Conservation (phyloP, 2,797 vertebrate genomes). For the Cygnus olor region DNA sequence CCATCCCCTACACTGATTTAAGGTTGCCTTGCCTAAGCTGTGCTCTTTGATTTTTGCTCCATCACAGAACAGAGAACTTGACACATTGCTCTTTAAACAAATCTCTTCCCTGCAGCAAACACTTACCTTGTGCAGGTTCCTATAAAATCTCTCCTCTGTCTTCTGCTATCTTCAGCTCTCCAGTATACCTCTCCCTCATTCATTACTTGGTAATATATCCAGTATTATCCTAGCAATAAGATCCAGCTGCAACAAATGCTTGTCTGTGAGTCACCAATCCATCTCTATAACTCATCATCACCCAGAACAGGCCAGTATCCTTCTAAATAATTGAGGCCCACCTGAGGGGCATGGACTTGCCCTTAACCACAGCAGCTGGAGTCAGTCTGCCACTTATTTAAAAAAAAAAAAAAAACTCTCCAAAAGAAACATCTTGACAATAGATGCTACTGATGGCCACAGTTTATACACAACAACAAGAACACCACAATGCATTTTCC, state of each 20-base stretch:
- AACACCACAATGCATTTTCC: background rate
- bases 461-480: no score
- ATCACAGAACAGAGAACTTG: background rate
- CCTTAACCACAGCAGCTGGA: background rate
- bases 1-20: fast-evolving
- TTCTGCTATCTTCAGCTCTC: background rate
- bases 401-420: background rate
- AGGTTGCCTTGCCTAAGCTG: background rate
- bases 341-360: background rate
- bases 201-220: fast-evolving
- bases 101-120: background rate
- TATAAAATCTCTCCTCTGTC: background rate
- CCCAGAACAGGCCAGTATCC: background rate
- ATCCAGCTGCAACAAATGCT: background rate
- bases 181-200: fast-evolving
- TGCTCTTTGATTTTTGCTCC: background rate
- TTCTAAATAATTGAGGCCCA: background rate
- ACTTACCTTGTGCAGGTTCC: background rate
- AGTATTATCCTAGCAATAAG: background rate
- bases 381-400: background rate
- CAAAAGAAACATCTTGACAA: background rate
- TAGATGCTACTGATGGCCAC: background rate
- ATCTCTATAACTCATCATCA: background rate
- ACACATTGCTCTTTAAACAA: background rate
- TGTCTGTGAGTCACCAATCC: background rate